Base-by-base conservation (phyloP, 2,113 vertebrate genomes). In the Leucopsar rothschildi region DNA sequence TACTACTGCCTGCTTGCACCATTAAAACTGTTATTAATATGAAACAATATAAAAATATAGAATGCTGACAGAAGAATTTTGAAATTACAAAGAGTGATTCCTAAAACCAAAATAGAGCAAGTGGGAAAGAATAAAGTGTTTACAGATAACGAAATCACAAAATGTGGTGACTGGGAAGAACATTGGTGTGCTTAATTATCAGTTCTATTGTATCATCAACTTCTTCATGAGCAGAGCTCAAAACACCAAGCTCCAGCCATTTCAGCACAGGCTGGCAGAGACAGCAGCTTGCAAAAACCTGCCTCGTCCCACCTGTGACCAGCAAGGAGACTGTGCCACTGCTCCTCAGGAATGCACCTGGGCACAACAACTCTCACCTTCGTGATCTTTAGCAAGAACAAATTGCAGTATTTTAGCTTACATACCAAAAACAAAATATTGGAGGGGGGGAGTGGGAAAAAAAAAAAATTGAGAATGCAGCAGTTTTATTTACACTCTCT, bases 371-470 rank as follows among this genome's bases (percentile, higher is more conserved):
- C 35, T 49, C 68, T 70, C 47, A 88, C 25, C 68, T 80, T 92
- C 50, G 9, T 3, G 29, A 83, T 35, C 33, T 56, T 31, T 53
- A 85, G 60, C 50, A 89, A 65, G 61, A 85, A 56, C 0, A 15
- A 81, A 20, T 35, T 45, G 10, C 25, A 65, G 3, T 50, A 57
- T 69, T 82, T 79, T 25, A 90, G 52, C n/a, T 77, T 40, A 40
- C 37, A 29, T 12, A 68, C 28, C 1, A 42, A 40, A 70, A 56
- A 6, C 35, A 49, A 17, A 66, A 56, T 31, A 16, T 2, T 37
- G 37, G 37, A 37, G 10, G 1, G 2, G 25, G 10, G 10, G 4
- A 44, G 42, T 14, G 0, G 2, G 8, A 22, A 29, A 5, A 9
- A n/a, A 3, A 9, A 44, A 45, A 53, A 55, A 28, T 23, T 1